A percentile compares a stretch with the other conserved stretches of the same genome.
Conservation (phyloP, 2,888 invertebrate species). For the Cheilosia urbana region DNA sequence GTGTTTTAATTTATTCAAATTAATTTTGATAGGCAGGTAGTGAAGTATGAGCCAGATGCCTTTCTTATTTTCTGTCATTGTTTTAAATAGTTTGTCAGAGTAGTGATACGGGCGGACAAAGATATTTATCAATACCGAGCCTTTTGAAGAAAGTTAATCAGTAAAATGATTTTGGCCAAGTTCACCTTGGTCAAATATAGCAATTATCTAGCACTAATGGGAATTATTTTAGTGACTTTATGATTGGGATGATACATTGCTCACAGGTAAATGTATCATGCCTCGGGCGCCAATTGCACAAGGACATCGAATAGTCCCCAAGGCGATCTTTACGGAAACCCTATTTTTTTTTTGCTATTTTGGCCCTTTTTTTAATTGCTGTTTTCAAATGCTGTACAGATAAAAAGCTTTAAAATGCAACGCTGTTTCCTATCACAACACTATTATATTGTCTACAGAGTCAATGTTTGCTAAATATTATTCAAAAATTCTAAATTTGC, state of each 20-base stretch:
- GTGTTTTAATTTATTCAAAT: slow-evolving; percentile 40
- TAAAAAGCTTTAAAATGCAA: too few species aligned
- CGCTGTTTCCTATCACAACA: too few species aligned
- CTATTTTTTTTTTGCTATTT: too few species aligned
- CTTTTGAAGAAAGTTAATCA: slow-evolving; percentile 48
- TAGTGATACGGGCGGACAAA: slow-evolving; percentile 9
- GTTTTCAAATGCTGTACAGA: too few species aligned
- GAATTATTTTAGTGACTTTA: neutral
- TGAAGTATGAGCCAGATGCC: slow-evolving; percentile 20
- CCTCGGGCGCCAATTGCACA: too few species aligned
- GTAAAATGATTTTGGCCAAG: slow-evolving; percentile 31
- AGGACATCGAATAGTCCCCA: too few species aligned
- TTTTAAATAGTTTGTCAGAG: neutral
- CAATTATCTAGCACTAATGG: slow-evolving; percentile 18
- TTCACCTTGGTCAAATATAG: slow-evolving; percentile 38
- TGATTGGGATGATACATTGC: too few species aligned
- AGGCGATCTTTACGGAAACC: too few species aligned
- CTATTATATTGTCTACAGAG: too few species aligned
- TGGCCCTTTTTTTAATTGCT: too few species aligned
- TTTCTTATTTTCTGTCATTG: slow-evolving; percentile 13
- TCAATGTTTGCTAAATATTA: too few species aligned
- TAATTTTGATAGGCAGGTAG: slow-evolving; percentile 22
- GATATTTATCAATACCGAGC: slow-evolving; percentile 17
- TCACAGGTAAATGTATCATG: neutral
- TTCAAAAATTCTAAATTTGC: too few species aligned